Percentiles rank a stretch among this genome's conserved stretches.
phyloP scores from a whole-genome alignment of 2,797 vertebrate genomes.

The Lepus townsendii region DNA sequence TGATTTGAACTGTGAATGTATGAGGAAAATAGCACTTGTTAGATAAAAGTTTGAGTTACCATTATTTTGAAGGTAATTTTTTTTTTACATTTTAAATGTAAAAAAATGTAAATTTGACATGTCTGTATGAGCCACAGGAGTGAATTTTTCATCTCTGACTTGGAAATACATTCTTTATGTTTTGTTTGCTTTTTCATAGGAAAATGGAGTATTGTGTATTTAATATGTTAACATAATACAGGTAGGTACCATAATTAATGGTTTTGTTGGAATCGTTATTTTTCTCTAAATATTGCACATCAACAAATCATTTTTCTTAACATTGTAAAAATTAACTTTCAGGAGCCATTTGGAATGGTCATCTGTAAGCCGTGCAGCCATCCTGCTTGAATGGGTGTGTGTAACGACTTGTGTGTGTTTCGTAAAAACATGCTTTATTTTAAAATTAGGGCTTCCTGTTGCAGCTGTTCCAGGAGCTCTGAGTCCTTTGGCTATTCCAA shows the following conservation, averaged over 20 bases:
- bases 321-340: slow-evolving; percentile 69
- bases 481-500: slow-evolving; percentile 95
- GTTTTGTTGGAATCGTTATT: slow-evolving; percentile 2
- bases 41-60: neutral
- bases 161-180: slow-evolving; percentile 43
- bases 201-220: slow-evolving; percentile 55
- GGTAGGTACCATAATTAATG: slow-evolving; percentile 73
- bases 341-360: slow-evolving; percentile 76
- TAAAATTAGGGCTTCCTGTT: slow-evolving; percentile 91
- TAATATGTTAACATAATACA: slow-evolving; percentile 71
- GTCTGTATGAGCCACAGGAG: neutral
- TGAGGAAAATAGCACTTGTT: neutral
- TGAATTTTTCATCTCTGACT: slow-evolving; percentile 58
- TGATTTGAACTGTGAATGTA: slow-evolving; percentile 15
- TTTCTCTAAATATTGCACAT: slow-evolving; percentile 8
- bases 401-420: slow-evolving; percentile 90
- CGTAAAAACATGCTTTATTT: slow-evolving; percentile 93
- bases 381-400: slow-evolving; percentile 81
- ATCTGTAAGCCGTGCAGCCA: slow-evolving; percentile 62
- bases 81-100: neutral
- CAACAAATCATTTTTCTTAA: slow-evolving; percentile 49
- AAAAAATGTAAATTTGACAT: neutral
- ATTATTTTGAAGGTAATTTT: neutral
- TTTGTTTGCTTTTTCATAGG: slow-evolving; percentile 76
- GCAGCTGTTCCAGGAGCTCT: slow-evolving; percentile 95